These are phyloP conservation scores for Dorcus parallelipipedus DNA, from an alignment of 2,888 invertebrate genomes.

Conservation along the genomic window DNA sequence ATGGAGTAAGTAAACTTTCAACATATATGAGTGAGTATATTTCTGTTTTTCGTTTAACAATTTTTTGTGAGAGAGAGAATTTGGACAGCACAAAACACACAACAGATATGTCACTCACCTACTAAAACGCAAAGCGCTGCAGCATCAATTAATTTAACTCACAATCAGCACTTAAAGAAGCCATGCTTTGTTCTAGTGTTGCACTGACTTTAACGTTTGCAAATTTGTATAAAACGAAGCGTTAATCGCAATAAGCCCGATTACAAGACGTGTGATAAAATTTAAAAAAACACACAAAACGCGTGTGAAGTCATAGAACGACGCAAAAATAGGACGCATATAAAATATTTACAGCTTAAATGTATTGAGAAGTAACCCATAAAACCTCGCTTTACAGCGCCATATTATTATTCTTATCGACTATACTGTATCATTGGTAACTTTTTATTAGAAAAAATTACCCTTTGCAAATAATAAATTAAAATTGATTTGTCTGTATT, in stretches of 20 bases:
- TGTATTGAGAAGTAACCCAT: background rate
- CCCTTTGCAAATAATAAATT: background rate
- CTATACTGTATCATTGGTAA: conserved; percentile 14
- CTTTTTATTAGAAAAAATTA: conserved; percentile 4
- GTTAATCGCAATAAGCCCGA: conserved; percentile 9
- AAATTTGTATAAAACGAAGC: background rate
- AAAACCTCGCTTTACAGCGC: conserved; percentile 14
- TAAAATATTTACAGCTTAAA: conserved; percentile 4
- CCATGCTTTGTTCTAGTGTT: conserved; percentile 22
- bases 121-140: conserved; percentile 27
- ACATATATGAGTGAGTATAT: conserved; percentile 12
- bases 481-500: too few species aligned
- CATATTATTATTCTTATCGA: too few species aligned
- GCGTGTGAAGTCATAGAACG: conserved; percentile 6
- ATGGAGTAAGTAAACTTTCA: conserved; percentile 10
- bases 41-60: conserved; percentile 4
- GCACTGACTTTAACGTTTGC: conserved; percentile 2
- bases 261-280: conserved; percentile 12
- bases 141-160: conserved; percentile 19
- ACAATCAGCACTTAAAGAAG: conserved; percentile 16
- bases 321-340: conserved; percentile 7
- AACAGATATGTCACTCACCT: conserved; percentile 20
- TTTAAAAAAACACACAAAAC: conserved; percentile 13
- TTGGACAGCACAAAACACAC: conserved; percentile 21
- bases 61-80: background rate